Base-by-base conservation (phyloP, 1,140 invertebrate species). In the Drosophila elegans region DNA sequence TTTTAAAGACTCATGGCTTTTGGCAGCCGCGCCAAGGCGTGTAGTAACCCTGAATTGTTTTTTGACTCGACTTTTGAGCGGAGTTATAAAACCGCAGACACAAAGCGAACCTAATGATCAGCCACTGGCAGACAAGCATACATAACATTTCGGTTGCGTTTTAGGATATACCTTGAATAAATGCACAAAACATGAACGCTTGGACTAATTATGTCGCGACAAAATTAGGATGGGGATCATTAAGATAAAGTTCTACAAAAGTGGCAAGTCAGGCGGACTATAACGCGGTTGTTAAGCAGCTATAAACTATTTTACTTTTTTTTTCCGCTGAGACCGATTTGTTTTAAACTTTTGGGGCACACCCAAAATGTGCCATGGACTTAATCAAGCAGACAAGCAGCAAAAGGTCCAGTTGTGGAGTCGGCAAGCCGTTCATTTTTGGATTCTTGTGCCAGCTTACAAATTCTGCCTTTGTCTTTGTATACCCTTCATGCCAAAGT, bases 341-440 rank as follows among this genome's bases (percentile, higher is more conserved):
- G 44, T 54, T 57, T 32, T 13, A 5, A 10, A 41, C 32, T 13
- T 39, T 51, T 39, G n/a, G 9, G 80, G 73, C 81, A 85, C 81
- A 85, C 81, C 81, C 67, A 80, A 84, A 84, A 77, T 62, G 38
- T 59, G 32, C 25, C 59, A 46, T 36, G 46, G 46, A 68, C 42
- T 32, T 63, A 53, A 7, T 38, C 21, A 56, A 46, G 39, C 57
- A 45, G 34, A 48, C 6, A 10, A 10, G 9, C 11, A 16, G 69
- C 36, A 11, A 2, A 62, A 52, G 13, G 49, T 46, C 49, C 54
- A 45, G 27, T 73, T 51, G 36, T 52, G 55, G 13, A 10, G 77
- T 56, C 48, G n/a, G 60, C 32, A 53, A 12, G 59, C 80, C 81
- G 62, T 12, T 84, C 81, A 84, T 81, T 85, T 84, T 83, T 85